Evolutionary conservation across 1,140 invertebrate species (phyloP).

Genomic region (Atta cephalotes): DNA sequence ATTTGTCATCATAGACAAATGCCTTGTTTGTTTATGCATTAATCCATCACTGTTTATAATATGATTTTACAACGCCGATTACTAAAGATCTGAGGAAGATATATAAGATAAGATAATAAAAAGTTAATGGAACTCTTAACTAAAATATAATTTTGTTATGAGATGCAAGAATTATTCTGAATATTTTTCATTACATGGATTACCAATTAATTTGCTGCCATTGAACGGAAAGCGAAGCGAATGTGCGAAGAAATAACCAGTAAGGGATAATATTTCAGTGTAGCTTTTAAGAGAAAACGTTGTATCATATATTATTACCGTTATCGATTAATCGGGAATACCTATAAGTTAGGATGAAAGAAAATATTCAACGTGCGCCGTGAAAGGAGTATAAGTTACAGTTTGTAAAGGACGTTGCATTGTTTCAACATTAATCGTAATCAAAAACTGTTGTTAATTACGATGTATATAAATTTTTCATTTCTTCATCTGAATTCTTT

Average conservation of each 20-base stretch:
- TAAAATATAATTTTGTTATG: slow-evolving; percentile 5
- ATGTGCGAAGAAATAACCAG: slow-evolving; percentile 17
- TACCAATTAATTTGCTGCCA: not conserved
- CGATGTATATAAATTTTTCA: slow-evolving; percentile 21
- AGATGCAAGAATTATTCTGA: not conserved
- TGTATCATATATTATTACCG: slow-evolving; percentile 55
- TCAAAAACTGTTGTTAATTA: slow-evolving; percentile 9
- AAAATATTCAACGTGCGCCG: slow-evolving; percentile 22
- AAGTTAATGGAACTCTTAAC: not conserved
- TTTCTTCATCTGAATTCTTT: slow-evolving; percentile 3
- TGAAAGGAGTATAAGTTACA: slow-evolving; percentile 22
- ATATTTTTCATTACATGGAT: slow-evolving; percentile 19
- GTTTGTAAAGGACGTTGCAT: not conserved
- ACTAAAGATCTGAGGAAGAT: not conserved
- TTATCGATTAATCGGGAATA: slow-evolving; percentile 54
- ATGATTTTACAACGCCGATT: not conserved
- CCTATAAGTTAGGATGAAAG: not conserved
- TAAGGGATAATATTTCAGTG: slow-evolving; percentile 36
- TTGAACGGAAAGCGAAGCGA: slow-evolving; percentile 1
- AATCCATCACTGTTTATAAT: too few species aligned
- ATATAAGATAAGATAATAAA: not conserved
- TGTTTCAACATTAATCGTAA: not conserved
- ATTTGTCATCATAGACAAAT: too few species aligned
- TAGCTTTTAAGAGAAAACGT: slow-evolving; percentile 50
- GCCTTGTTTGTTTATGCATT: too few species aligned